Conservation (phyloP, 1,140 invertebrate species). For the Tetraneura akinire region DNA sequence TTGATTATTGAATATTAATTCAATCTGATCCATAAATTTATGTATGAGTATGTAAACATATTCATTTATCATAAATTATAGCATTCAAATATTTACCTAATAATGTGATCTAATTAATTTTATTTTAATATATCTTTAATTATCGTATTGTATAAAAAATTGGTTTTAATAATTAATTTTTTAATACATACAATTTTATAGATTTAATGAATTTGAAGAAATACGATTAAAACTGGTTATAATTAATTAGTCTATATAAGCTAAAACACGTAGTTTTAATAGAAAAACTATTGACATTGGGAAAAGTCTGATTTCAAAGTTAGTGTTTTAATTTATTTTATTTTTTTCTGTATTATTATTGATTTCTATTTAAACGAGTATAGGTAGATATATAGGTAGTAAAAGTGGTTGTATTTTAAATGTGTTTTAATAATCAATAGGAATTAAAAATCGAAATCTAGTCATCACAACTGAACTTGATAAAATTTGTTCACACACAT, state of each 20-base stretch:
- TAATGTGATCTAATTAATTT: no score
- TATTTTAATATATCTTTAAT: no score
- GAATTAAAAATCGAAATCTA: neutral
- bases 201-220: neutral
- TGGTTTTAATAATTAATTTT: no score
- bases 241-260: neutral
- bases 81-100: no score
- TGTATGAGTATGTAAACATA: neutral
- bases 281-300: neutral
- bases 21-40: neutral
- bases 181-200: neutral
- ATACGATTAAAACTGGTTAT: neutral
- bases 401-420: neutral
- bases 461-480: neutral
- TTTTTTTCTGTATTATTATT: neutral
- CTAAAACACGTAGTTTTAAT: neutral
- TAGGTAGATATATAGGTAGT: neutral
- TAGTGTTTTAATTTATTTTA: neutral
- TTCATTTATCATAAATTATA: no score
- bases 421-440: neutral
- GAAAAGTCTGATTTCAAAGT: neutral
- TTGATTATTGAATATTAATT: no score
- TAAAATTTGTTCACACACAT: neutral
- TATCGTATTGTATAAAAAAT: no score
- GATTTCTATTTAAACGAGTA: constrained; percentile 9